Conservation (phyloP, 2,888 invertebrate genomes). For the Silvanus unidentatus region DNA sequence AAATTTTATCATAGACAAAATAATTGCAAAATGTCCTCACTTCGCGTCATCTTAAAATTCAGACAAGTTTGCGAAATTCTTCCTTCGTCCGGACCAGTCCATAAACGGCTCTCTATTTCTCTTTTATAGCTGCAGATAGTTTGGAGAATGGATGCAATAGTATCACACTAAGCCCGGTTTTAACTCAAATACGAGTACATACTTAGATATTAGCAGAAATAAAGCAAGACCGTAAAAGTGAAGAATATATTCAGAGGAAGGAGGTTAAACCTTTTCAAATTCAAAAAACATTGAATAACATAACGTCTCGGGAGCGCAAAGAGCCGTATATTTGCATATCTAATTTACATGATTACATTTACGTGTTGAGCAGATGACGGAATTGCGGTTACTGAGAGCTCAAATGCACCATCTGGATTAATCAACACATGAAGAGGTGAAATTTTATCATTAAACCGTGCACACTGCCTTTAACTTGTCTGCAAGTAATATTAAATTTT, state of each 20-base stretch:
- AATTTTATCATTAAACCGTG: slow-evolving; percentile 17
- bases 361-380: slow-evolving; percentile 38
- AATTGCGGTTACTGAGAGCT: slow-evolving; percentile 28
- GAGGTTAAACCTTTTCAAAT: slow-evolving; percentile 17
- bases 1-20: no score
- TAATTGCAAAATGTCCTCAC: no score
- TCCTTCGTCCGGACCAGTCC: no score
- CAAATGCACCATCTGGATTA: slow-evolving; percentile 28
- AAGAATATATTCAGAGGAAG: neutral
- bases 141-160: no score
- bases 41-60: no score
- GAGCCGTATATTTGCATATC: slow-evolving; percentile 37
- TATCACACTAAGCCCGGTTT: no score
- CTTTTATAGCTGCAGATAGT: no score
- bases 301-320: slow-evolving; percentile 23
- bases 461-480: slow-evolving; percentile 4
- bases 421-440: slow-evolving; percentile 27
- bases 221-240: no score
- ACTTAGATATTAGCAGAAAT: no score
- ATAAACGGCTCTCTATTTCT: no score
- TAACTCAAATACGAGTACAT: no score
- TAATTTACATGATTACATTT: slow-evolving; percentile 42
- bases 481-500: slow-evolving; percentile 19
- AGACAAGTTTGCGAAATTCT: no score
- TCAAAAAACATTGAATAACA: slow-evolving; percentile 22